Evolutionary conservation across 2,888 invertebrate genomes (phyloP), one percentile per base, ranked within the genome.

Genomic region (Andrena marginata): DNA sequence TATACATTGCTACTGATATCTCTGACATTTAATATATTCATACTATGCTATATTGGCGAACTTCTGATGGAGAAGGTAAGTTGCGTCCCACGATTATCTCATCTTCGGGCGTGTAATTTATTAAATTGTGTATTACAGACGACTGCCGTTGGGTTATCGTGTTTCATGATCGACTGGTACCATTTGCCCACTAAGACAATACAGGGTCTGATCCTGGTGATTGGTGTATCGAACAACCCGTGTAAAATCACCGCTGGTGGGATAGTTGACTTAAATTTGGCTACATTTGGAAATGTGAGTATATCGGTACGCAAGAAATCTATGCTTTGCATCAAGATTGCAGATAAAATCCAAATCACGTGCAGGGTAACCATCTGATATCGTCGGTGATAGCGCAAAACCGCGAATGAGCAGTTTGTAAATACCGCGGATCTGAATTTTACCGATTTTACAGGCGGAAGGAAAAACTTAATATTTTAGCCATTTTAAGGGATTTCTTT

Each of bases 171-270:
- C n/a, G 80, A 87, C 4, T 90, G 90, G 90, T 87, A 90, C 64
- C 62, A 64, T 13, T 68, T 90, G 16, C 89, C 89, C 7, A 67
- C 42, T 10, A 85, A 82, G 20, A 82, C 77, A 6, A 63, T 82
- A 5, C 86, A 72, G 1, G 76, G 74, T 7, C 63, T 92, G 20
- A 85, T 92, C 26, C 68, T 92, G 62, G 79, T 92, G 10, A 87
- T 92, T 7, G 77, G 87, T 1, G 88, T 90, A 63, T 85, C 92
- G 1, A 91, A 81, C 68, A 85, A 77, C 72, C 91, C 92, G 0
- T 84, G 84, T 4, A 90, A 87, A 67, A 88, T 92, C 23, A 92
- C 86, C 5, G 92, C 90, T 23, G 92, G 92, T 13, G 89, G 84
- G 70, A 84, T 92, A 82, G 81, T 84, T 8, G 86, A 89, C 49